Conservation (phyloP, 2,888 invertebrate species). For the Zaprionus lineosus region DNA sequence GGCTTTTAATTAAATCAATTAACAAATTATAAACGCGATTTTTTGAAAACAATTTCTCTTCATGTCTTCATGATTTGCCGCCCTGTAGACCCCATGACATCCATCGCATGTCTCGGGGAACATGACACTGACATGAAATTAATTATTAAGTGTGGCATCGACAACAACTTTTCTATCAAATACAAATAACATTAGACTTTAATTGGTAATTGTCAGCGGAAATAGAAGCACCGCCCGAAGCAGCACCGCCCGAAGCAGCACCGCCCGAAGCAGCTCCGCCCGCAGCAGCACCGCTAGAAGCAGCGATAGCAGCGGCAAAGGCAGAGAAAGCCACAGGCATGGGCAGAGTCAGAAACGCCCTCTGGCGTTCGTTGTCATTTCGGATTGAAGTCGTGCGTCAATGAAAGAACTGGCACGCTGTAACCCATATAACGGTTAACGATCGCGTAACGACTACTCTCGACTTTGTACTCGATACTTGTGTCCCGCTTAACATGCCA, state of each 20-base stretch:
- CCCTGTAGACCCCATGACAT: neutral
- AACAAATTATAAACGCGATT: slow-evolving; percentile 15
- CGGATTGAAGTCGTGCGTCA: no score
- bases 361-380: no score
- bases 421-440: neutral
- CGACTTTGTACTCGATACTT: slow-evolving; percentile 9
- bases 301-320: neutral
- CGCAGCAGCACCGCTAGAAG: neutral
- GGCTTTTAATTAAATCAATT: slow-evolving; percentile 42
- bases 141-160: slow-evolving; percentile 53
- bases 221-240: neutral
- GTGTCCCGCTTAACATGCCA: slow-evolving; percentile 47
- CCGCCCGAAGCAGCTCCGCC: neutral
- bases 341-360: no score
- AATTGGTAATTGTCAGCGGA: slow-evolving; percentile 32
- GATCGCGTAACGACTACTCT: slow-evolving; percentile 1
- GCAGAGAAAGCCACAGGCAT: neutral
- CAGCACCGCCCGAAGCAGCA: neutral
- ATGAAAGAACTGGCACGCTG: no score
- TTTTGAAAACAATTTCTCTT: neutral
- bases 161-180: slow-evolving; percentile 13
- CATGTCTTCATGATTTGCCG: neutral
- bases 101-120: neutral
- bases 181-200: slow-evolving; percentile 35
- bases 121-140: slow-evolving; percentile 51